Base-by-base conservation (phyloP, 2,888 invertebrate genomes). In the Caenorhabditis sp. region DNA sequence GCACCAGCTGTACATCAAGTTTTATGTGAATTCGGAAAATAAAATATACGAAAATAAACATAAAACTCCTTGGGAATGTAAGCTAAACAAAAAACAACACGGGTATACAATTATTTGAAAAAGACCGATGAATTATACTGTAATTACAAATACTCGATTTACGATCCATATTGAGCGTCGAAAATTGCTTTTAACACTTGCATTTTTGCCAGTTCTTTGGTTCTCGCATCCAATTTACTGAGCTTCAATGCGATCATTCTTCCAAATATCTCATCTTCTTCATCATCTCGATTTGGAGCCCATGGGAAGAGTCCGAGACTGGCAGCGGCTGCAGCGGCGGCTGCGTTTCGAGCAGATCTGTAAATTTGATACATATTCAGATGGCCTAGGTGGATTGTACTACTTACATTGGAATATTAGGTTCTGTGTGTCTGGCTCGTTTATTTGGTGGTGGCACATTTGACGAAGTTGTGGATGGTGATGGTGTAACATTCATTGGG, bases 191-290 rank as follows among this genome's bases (percentile, higher is more conserved):
- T 69, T 21, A 74, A 56, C 3, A 74, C 74, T 66, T 70, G 63
- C 58, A 74, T 23, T 27, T 75, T 75, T 14, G 75, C 75, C 26
- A 68, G 23, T 62, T 75, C 75, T 61, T 75, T 75, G 56, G 70
- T 75, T 23, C 70, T 36, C 0, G 67, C 61, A 10, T 75, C 75
- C 57, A 75, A 26, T 57, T 75, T 75, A 38, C 67, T 65, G 58
- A 75, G 27, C 25, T 70, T 75, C 10, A 75, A 53, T n/a, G 70
- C 63, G 27, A 75, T 67, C 75, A 75, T 70, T 50, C 70, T 49
- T 1, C 67, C 78, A 52, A 79, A 79, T 49, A 76, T 76, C 49
- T 79, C 76, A 57, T 79, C 78, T 66, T 79, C 78, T 27, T 79
- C 76, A 36, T 79, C 78, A 25, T 74, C 76, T n/a, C 72, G 61